Evolutionary conservation across 2,113 vertebrate genomes (phyloP), one percentile per base, ranked within the genome.

Genomic region (Bubo blakistoni): DNA sequence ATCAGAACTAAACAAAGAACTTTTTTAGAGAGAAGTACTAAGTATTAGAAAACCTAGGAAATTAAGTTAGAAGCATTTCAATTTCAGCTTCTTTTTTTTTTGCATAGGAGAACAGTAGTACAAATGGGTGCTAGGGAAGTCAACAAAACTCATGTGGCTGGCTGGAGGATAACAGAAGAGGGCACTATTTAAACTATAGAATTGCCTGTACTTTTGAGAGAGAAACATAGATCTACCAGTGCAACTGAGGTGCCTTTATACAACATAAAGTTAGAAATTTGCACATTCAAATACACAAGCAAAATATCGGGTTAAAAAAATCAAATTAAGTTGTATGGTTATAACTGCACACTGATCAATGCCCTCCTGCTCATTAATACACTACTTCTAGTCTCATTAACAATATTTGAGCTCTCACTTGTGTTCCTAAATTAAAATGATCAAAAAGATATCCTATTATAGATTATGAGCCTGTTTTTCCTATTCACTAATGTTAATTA

Each of bases 161-260:
- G 61, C 51, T 29, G 55, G 14, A 67, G 19, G 4, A 4, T 8
- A 79, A 62, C 5, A 72, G 34, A 58, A 76, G 36, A 58, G 13
- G 32, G 52, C 42, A 55, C 11, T n/a, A 47, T 21, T 83, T 81
- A 49, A 95, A 24, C 51, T 63, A 34, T 2, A 87, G 47, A 92
- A 96, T 44, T 96, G 86, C 61, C 77, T 74, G 70, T 71, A 76
- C 32, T 84, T 95, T 71, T 80, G 77, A 92, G 77, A 96, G 51
- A 51, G 57, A 92, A 94, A 81, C 59, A 70, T 19, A 91, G n/a
- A 74, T 55, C 24, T 55, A 51, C 8, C 15, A 71, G 81, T 62
- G 80, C 58, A 86, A 82, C 0, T 58, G 44, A 91, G 16, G 44
- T 84, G 61, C 14, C 40, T 57, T 44, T 10, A 63, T 47, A 54